These are phyloP conservation scores for Cyanoderma ruficeps DNA, from an alignment of 2,113 vertebrate genomes.

Conservation along the genomic window DNA sequence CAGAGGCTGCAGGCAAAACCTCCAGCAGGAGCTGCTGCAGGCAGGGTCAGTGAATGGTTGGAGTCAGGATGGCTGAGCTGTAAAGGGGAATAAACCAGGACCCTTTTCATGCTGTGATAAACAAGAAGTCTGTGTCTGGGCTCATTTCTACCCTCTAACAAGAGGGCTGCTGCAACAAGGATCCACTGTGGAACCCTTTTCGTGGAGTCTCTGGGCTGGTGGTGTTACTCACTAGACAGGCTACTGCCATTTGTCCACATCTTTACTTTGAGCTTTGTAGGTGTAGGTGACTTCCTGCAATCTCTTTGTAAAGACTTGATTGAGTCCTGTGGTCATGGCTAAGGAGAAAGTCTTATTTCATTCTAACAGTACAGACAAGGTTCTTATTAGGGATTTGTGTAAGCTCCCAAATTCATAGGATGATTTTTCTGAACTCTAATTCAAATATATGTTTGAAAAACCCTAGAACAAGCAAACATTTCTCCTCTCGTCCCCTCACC, in stretches of 20 bases:
- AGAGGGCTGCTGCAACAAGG: background rate
- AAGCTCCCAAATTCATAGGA: background rate
- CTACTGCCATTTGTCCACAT: background rate
- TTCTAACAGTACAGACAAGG: background rate
- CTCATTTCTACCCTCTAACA: background rate
- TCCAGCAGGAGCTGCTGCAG: too few species aligned
- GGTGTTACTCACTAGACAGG: background rate
- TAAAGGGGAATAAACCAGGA: too few species aligned
- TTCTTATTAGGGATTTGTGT: background rate
- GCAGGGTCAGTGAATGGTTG: too few species aligned
- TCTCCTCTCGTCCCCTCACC: rapidly evolving
- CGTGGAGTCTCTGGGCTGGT: background rate
- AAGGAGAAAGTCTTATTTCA: background rate
- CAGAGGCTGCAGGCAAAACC: background rate
- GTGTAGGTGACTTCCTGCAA: background rate
- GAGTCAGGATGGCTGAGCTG: too few species aligned
- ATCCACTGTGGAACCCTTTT: rapidly evolving
- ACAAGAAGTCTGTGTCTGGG: background rate
- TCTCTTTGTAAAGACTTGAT: background rate
- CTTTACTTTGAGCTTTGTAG: background rate
- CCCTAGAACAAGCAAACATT: background rate
- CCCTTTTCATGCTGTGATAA: background rate
- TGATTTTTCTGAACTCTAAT: background rate
- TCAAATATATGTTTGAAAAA: background rate
- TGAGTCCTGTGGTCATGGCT: background rate